Base-by-base conservation (phyloP, 2,113 vertebrate species). In the Clupea harengus region DNA sequence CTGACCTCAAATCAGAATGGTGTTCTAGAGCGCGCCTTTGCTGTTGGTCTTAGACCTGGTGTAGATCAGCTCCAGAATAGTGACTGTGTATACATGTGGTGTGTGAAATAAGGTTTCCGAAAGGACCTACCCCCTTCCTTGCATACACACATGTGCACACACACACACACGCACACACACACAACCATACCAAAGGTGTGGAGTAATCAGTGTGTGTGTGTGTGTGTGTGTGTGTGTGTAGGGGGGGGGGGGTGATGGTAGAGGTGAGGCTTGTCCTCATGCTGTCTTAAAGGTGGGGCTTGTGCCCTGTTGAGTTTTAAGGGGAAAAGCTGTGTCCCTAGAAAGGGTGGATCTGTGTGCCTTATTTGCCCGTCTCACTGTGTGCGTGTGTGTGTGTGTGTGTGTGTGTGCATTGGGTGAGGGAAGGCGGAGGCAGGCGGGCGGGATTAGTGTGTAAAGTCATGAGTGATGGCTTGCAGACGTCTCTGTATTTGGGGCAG, bases 401-500 rank as follows among this genome's bases (percentile, higher is more conserved):
- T 87, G 88, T 82, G 83, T 86, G 86, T 83, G 64, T 11, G 85
- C 50, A 72, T 52, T 46, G 83, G 85, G 85, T 78, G 89, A 88
- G 82, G 87, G 44, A 54, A 82, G 80, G 57, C 22, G 83, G 57
- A 75, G 82, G 86, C 54, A 85, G 81, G 85, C 87, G n/a, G n/a
- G n/a, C n/a, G 15, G 72, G 72, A 78, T 78, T 78, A 78, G 67
- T 32, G 72, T 78, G 39, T 17, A 78, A 78, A 78, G 72, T 78
- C 72, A 78, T 78, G 72, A 78, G 28, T 78, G 72, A 78, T 11
- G 15, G 72, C 39, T 78, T 78, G 83, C 86, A 54, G 82, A 86
- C 44, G 84, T 91, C 83, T 85, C 82, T 92, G 84, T 90, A 88
- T 90, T 88, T 88, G 88, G n/a, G 86, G 85, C 88, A 89, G 86